These are phyloP conservation scores for Hippopotamus amphibius DNA, from an alignment of 2,113 vertebrate species.

Conservation along the genomic window DNA sequence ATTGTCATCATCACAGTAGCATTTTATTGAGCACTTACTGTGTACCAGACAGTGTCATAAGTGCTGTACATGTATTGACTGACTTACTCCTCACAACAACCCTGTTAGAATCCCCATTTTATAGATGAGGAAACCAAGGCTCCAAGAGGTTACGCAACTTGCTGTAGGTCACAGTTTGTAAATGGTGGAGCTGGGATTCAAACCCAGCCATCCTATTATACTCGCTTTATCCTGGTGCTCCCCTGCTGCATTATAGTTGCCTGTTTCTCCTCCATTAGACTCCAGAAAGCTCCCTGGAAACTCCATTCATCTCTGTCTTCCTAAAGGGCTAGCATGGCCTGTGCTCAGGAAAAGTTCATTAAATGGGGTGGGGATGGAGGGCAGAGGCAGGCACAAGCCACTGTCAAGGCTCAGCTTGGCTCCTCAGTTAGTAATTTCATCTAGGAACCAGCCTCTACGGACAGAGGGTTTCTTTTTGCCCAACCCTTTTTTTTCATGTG, in stretches of 20 bases:
- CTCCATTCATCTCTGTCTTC: not conserved
- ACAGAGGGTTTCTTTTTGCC: not conserved
- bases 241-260: not conserved
- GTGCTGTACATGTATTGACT: rapidly evolving
- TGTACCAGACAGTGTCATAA: not conserved
- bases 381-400: not conserved
- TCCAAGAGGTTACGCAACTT: not conserved
- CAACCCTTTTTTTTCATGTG: not conserved
- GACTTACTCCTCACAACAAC: not conserved
- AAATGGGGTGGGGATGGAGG: no score
- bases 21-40: rapidly evolving
- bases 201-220: rapidly evolving
- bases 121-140: not conserved
- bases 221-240: not conserved
- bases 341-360: not conserved
- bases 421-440: not conserved
- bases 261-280: not conserved
- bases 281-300: not conserved
- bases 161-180: not conserved
- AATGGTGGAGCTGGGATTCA: not conserved
- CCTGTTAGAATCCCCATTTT: not conserved
- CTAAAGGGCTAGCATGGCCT: not conserved
- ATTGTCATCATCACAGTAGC: not conserved
- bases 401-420: not conserved
- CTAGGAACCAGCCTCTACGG: not conserved